Percentiles rank a stretch among this genome's conserved stretches.
Evolutionary conservation across 2,113 vertebrate genomes (phyloP).

Genomic region (Mellivora capensis): DNA sequence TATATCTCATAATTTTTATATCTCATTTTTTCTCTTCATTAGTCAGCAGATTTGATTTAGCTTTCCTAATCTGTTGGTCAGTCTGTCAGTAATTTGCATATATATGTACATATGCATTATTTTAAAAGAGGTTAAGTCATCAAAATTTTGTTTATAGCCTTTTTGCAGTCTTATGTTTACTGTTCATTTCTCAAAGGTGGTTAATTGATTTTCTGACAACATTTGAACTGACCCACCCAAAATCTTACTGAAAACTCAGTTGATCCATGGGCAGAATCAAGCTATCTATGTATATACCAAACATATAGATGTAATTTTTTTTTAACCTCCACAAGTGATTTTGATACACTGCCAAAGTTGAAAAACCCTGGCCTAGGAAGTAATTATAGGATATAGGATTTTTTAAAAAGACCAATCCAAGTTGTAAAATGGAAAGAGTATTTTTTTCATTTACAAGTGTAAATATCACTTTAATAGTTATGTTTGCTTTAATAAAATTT

Average conservation of each 20-base stretch:
- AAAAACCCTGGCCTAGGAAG: neutral
- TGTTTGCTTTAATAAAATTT: constrained; percentile 12
- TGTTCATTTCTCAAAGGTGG: neutral
- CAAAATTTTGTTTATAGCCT: neutral
- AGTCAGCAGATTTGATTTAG: neutral
- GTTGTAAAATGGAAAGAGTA: neutral
- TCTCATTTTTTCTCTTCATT: neutral
- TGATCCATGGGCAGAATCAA: neutral
- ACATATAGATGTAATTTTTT: neutral
- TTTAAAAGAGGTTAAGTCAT: neutral
- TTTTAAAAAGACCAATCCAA: neutral
- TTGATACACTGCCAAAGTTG: neutral
- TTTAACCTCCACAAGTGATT: neutral
- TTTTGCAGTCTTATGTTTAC: neutral
- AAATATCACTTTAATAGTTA: neutral
- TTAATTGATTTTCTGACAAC: constrained; percentile 20
- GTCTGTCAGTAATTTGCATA: neutral
- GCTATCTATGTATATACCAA: neutral
- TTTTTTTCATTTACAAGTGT: neutral
- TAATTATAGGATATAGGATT: neutral
- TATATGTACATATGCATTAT: neutral
- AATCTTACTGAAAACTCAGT: neutral
- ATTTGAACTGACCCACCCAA: neutral
- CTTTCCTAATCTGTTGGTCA: neutral
- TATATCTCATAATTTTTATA: neutral